phyloP scores from a whole-genome alignment of 2,888 invertebrate species.

The Cantharis nigra region DNA sequence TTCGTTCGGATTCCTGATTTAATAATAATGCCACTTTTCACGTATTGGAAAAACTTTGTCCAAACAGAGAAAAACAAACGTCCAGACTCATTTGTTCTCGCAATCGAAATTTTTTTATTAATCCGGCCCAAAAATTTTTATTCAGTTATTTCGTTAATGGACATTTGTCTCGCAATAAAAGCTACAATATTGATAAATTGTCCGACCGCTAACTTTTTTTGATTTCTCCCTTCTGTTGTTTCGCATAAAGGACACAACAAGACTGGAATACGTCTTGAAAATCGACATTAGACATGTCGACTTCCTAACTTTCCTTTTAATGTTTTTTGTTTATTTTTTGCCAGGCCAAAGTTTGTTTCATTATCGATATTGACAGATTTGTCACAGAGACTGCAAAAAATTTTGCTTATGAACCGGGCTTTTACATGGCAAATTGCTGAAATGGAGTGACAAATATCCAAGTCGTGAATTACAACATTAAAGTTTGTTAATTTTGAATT shows the following conservation, averaged over 20 bases:
- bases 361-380: neutral
- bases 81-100: neutral
- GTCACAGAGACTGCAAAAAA: neutral
- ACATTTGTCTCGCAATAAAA: neutral
- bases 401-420: neutral
- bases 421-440: neutral
- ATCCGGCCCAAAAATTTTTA: too few relatives aligned
- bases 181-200: neutral
- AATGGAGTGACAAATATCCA: neutral
- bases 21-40: neutral
- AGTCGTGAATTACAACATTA: neutral
- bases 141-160: neutral
- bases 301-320: constrained; percentile 15
- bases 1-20: neutral
- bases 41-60: too few relatives aligned
- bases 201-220: neutral
- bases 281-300: constrained; percentile 21
- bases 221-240: constrained; percentile 16
- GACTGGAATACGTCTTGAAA: constrained; percentile 16
- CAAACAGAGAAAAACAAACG: neutral
- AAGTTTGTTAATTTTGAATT: neutral
- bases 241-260: constrained; percentile 11
- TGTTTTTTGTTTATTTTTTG: constrained; percentile 4
- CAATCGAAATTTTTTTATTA: neutral
- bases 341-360: neutral